Percentiles rank a stretch among this genome's conserved stretches.
These are phyloP conservation scores for Crioceris asparagi DNA, from an alignment of 2,888 invertebrate genomes.

Conservation along the genomic window DNA sequence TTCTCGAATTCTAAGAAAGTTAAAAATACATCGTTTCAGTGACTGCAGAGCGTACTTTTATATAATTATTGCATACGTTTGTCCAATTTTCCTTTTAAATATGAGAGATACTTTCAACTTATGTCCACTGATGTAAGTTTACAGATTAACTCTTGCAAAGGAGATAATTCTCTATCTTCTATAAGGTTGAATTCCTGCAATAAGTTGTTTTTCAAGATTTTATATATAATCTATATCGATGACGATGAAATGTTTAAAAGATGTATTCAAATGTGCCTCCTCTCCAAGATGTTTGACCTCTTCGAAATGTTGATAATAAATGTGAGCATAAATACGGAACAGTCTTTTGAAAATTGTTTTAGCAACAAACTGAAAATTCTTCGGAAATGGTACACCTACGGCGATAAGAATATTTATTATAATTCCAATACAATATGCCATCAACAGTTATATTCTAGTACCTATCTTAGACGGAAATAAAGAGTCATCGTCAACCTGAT, in stretches of 20 bases:
- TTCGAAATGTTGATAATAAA: background rate
- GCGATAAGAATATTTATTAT: too few relatives aligned
- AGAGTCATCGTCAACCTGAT: background rate
- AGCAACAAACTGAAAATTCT: background rate
- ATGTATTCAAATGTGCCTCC: background rate
- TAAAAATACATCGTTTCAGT: too few relatives aligned
- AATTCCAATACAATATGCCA: too few relatives aligned
- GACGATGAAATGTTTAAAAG: background rate
- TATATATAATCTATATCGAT: constrained; percentile 12
- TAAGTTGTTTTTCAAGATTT: background rate
- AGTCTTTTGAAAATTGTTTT: background rate
- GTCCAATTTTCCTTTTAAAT: too few relatives aligned
- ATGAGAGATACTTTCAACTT: too few relatives aligned
- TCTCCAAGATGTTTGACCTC: background rate
- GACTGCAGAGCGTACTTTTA: too few relatives aligned
- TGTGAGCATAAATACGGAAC: background rate
- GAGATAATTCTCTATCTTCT: background rate
- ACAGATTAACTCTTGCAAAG: background rate
- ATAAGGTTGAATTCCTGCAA: background rate
- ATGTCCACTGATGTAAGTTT: too few relatives aligned
- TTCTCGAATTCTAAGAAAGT: too few relatives aligned
- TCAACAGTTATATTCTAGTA: too few relatives aligned
- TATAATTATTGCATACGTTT: too few relatives aligned
- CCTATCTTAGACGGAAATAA: background rate
- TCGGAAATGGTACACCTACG: background rate